Conservation (phyloP, 2,888 invertebrate species). For the Caenorhabditis zanzibari region DNA sequence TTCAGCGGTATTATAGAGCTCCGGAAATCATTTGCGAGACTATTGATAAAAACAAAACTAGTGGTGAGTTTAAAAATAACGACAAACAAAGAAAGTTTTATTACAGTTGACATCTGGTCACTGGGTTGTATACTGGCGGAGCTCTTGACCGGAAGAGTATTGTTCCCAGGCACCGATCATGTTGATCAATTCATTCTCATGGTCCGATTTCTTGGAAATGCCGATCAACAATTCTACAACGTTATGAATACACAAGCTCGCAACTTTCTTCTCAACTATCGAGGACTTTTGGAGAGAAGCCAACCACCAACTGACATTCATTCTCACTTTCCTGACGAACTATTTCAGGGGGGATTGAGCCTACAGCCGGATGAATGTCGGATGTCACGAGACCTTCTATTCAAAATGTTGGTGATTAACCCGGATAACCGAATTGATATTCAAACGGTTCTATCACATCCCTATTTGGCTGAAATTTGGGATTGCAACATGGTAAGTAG, state of each 20-base stretch:
- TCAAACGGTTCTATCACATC: conserved; percentile 95
- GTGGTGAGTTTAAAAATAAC: conserved; percentile 84
- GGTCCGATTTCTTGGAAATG: conserved; percentile 72
- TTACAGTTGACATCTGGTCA: conserved; percentile 78
- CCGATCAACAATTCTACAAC: conserved; percentile 55
- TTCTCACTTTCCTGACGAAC: conserved; percentile 15
- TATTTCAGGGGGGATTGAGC: conserved; percentile 84
- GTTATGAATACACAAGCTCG: conserved; percentile 86
- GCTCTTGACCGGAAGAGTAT: conserved; percentile 97
- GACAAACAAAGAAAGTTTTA: too few relatives aligned
- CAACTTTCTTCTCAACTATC: conserved; percentile 92
- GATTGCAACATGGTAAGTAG: conserved; percentile 13
- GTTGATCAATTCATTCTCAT: conserved; percentile 82
- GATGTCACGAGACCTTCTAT: conserved; percentile 96
- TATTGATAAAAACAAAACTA: conserved; percentile 93
- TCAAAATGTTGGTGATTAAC: conserved; percentile 98
- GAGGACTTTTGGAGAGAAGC: background rate
- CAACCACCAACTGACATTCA: conserved; percentile 3
- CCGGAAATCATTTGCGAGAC: conserved; percentile 91
- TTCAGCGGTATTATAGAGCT: conserved; percentile 97
- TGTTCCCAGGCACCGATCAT: conserved; percentile 97
- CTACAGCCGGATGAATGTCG: conserved; percentile 85
- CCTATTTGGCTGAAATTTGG: conserved; percentile 86
- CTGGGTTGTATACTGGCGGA: conserved; percentile 96
- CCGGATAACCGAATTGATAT: conserved; percentile 98